A percentile compares a stretch with the other conserved stretches of the same genome.
phyloP scores from a whole-genome alignment of 2,797 vertebrate species.

The Eulemur coronatus region DNA sequence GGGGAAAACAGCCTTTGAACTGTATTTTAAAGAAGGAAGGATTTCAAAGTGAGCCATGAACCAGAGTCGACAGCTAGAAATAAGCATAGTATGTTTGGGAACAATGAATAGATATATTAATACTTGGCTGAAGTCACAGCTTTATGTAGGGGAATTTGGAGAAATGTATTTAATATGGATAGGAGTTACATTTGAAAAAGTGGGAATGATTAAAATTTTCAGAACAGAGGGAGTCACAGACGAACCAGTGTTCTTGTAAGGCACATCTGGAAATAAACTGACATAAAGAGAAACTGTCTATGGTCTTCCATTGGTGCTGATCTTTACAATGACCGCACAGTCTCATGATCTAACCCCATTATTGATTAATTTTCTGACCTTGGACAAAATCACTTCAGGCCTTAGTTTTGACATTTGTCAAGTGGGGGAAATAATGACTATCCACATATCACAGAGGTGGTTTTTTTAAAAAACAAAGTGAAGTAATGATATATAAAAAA shows the following conservation, averaged over 20 bases:
- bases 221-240: neutral
- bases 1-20: neutral
- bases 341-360: neutral
- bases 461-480: neutral
- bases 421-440: neutral
- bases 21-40: neutral
- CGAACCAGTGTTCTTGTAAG: neutral
- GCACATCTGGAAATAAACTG: neutral
- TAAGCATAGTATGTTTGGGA: neutral
- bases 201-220: neutral
- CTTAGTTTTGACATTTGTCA: neutral
- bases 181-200: neutral
- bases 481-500: neutral
- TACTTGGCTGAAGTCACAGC: neutral
- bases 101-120: neutral
- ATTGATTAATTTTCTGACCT: neutral
- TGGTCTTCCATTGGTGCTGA: neutral
- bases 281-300: neutral
- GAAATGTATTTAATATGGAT: neutral
- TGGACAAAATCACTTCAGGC: neutral
- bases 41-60: neutral
- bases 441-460: neutral
- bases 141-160: neutral
- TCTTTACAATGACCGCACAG: neutral
- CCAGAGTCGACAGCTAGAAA: neutral